These are phyloP conservation scores for Lacerta viridis DNA, from an alignment of 2,797 vertebrate genomes.

Conservation along the genomic window DNA sequence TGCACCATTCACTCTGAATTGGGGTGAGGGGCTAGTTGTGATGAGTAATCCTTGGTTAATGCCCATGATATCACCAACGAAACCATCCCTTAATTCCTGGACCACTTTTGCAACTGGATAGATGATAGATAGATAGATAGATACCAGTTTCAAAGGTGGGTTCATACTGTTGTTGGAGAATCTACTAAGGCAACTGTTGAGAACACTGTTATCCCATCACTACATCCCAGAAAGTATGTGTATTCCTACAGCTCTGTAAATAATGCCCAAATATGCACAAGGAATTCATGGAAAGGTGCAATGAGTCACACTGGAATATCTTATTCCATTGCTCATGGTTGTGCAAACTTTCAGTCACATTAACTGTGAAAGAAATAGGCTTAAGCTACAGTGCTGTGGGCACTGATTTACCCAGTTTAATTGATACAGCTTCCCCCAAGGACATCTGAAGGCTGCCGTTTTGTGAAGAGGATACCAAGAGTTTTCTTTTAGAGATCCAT, in stretches of 20 bases:
- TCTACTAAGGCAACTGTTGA: background rate
- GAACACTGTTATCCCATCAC: background rate
- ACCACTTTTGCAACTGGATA: background rate
- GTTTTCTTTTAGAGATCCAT: background rate
- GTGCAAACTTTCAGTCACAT: fast-evolving
- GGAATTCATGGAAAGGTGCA: background rate
- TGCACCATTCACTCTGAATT: background rate
- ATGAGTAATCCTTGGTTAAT: background rate
- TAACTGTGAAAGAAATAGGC: background rate
- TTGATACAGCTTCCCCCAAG: background rate
- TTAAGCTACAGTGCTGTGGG: background rate
- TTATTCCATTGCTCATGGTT: background rate
- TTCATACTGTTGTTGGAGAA: background rate
- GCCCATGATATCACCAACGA: background rate
- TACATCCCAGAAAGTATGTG: background rate
- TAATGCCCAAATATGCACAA: background rate
- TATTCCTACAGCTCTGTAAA: background rate
- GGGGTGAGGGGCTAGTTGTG: background rate
- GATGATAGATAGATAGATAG: background rate
- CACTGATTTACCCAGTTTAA: too few relatives aligned
- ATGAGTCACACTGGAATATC: background rate
- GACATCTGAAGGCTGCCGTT: background rate
- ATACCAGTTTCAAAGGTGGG: background rate
- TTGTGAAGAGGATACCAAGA: background rate
- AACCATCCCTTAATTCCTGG: background rate